Evolutionary conservation across 1,140 invertebrate species (phyloP).

Genomic region (Ostrea edulis): DNA sequence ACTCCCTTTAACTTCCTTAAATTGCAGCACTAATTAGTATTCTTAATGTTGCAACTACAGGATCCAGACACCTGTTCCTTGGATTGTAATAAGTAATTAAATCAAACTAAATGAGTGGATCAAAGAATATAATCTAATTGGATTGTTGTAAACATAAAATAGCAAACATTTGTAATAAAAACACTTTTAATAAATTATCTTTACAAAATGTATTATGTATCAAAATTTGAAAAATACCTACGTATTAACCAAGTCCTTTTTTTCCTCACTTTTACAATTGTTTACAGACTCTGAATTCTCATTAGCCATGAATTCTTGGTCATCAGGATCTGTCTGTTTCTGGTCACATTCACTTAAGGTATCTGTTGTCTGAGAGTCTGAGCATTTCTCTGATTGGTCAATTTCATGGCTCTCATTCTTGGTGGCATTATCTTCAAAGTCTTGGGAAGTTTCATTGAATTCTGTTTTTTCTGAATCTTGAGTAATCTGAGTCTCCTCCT

Average conservation of each 20-base stretch:
- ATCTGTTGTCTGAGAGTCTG: not conserved
- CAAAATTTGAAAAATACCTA: not conserved
- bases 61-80: too few species aligned
- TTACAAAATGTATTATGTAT: too few species aligned
- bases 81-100: too few species aligned
- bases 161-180: too few species aligned
- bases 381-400: not conserved
- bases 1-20: too few species aligned
- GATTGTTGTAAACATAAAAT: too few species aligned
- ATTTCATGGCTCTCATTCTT: conserved; percentile 1
- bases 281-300: not conserved
- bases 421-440: not conserved
- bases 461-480: conserved; percentile 20
- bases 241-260: not conserved
- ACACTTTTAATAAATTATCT: too few species aligned
- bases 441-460: not conserved
- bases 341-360: not conserved
- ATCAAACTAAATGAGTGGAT: too few species aligned
- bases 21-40: too few species aligned
- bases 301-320: not conserved
- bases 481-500: conserved; percentile 79
- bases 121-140: too few species aligned
- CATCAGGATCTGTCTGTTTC: not conserved
- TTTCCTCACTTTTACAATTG: not conserved
- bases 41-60: too few species aligned